Evolutionary conservation across 1,140 invertebrate genomes (phyloP).

Genomic region (Cherax destructor): DNA sequence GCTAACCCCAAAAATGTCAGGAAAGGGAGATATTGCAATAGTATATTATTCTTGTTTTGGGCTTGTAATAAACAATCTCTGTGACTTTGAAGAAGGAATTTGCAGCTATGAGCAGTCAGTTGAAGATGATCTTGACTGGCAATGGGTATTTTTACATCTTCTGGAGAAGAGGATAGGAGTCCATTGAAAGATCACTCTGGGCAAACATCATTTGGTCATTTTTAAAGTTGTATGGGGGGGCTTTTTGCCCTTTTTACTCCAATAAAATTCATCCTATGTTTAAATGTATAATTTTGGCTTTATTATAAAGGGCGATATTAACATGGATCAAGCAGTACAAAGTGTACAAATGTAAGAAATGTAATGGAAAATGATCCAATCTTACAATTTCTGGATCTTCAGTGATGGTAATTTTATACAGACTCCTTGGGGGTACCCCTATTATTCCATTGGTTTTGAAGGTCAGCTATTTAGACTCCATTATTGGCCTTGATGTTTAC

Average conservation of each 20-base stretch:
- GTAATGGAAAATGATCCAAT: slow-evolving; percentile 9
- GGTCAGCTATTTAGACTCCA: not conserved
- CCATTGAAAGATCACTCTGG: slow-evolving; percentile 43
- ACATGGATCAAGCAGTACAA: not conserved
- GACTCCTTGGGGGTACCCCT: not conserved
- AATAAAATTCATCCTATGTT: slow-evolving; percentile 44
- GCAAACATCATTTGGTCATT: slow-evolving; percentile 44
- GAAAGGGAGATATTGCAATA: slow-evolving; percentile 52
- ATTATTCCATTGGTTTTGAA: slow-evolving; percentile 51
- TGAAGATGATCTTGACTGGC: slow-evolving; percentile 48
- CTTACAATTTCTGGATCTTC: not conserved
- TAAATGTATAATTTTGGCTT: slow-evolving; percentile 53
- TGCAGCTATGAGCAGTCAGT: slow-evolving; percentile 48
- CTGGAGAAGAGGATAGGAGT: not conserved
- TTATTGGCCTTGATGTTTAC: slow-evolving; percentile 54
- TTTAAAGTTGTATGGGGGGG: slow-evolving; percentile 20
- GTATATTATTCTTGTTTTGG: slow-evolving; percentile 44
- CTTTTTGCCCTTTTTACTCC: slow-evolving; percentile 26
- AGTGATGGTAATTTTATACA: slow-evolving; percentile 26
- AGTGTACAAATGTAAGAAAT: slow-evolving; percentile 16
- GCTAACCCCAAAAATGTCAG: not conserved
- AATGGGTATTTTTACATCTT: slow-evolving; percentile 3
- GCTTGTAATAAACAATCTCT: slow-evolving; percentile 16
- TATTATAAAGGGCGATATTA: slow-evolving; percentile 13
- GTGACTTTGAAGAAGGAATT: slow-evolving; percentile 50